Percentiles rank a stretch among this genome's conserved stretches.
phyloP scores from a whole-genome alignment of 2,797 vertebrate species.

The Heliangelus exortis region DNA sequence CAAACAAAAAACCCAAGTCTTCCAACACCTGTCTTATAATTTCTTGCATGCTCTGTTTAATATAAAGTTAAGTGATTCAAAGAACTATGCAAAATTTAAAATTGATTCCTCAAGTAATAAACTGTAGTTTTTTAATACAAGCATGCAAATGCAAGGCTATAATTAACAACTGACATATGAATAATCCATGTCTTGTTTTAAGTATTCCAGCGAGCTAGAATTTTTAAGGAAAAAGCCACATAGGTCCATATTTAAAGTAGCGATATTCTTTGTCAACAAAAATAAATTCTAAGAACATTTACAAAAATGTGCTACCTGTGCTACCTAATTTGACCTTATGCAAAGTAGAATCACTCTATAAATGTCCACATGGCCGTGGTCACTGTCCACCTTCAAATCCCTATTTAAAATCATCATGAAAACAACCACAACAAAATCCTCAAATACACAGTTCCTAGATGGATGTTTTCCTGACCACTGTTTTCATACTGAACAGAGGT shows the following conservation, averaged over 20 bases:
- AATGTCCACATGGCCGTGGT: not conserved
- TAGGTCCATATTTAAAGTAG: not conserved
- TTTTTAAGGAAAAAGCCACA: not conserved
- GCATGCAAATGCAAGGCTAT: not conserved
- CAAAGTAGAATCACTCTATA: not conserved
- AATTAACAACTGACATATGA: not conserved
- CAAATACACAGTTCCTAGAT: not conserved
- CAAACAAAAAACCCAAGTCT: not conserved
- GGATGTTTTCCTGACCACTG: not conserved
- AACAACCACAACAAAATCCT: not conserved
- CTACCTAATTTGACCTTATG: not conserved
- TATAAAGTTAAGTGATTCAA: not conserved
- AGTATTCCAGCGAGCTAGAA: not conserved
- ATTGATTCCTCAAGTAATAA: not conserved
- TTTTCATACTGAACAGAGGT: not conserved
- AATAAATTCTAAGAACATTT: not conserved
- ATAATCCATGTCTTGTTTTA: not conserved
- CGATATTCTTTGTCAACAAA: not conserved
- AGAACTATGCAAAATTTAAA: not conserved
- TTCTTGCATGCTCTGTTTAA: not conserved
- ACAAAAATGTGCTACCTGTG: not conserved
- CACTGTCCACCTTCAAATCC: not conserved
- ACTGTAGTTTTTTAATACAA: not conserved
- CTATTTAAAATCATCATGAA: not conserved
- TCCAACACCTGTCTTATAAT: not conserved